Evolutionary conservation across 92 coral and sea anemone species (phyloP).

Genomic region (Isaurus tuberculatus): DNA sequence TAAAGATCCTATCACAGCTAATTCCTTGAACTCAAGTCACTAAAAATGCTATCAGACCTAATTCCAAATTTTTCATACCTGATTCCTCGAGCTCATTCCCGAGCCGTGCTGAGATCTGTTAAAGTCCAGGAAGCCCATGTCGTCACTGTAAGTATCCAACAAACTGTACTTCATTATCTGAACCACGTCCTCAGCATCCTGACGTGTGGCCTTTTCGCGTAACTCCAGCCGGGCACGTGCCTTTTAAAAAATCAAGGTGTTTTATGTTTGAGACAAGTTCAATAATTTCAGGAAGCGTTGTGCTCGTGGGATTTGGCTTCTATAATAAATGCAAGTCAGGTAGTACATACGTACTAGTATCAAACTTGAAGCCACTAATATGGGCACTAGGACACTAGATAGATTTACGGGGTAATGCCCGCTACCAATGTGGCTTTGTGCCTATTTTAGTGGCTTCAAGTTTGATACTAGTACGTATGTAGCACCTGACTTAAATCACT

Average conservation of each 20-base stretch:
- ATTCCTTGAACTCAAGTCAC: background rate
- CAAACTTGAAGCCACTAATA: no score
- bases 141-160: constrained; percentile 91
- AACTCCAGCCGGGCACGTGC: constrained; percentile 96
- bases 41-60: background rate
- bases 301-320: no score
- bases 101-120: constrained; percentile 97
- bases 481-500: no score
- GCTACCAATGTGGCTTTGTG: no score
- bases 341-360: no score
- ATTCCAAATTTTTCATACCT: constrained; percentile 56
- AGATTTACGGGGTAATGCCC: background rate
- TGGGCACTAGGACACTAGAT: no score
- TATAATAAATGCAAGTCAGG: no score
- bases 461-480: no score
- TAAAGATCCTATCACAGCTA: background rate
- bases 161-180: constrained; percentile 94
- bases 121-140: constrained; percentile 85
- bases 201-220: constrained; percentile 90
- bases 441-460: no score
- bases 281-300: background rate
- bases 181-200: constrained; percentile 92
- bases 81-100: constrained; percentile 94
- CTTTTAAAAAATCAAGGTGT: constrained; percentile 18
- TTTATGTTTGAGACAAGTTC: background rate